phyloP scores from a whole-genome alignment of 2,888 invertebrate genomes.

The Apodemia duryi region DNA sequence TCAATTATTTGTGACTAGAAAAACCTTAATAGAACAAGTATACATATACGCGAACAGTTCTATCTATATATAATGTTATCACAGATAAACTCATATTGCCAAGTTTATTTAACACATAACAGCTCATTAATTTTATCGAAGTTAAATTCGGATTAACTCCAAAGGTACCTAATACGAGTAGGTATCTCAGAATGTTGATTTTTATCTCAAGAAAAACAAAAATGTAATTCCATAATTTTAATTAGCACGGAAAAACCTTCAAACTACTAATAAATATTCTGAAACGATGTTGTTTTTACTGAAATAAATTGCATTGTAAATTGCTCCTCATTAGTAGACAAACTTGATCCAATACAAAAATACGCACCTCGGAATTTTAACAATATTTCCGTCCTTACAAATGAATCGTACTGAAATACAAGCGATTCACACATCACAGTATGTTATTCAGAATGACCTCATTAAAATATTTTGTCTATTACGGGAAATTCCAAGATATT shows the following conservation, averaged over 20 bases:
- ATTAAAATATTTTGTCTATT: constrained; percentile 70
- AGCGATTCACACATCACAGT: constrained; percentile 54
- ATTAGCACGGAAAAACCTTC: not conserved
- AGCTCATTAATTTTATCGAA: not conserved
- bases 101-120: not conserved
- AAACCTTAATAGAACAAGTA: no score
- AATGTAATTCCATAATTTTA: not conserved
- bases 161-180: not conserved
- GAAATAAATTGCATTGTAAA: constrained; percentile 14
- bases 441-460: constrained; percentile 54
- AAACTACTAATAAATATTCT: constrained; percentile 2
- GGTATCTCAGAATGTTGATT: not conserved
- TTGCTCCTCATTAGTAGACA: constrained; percentile 11
- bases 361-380: constrained; percentile 52
- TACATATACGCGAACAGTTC: no score
- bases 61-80: no score
- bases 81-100: not conserved
- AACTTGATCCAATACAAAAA: constrained; percentile 6
- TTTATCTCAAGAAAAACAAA: not conserved
- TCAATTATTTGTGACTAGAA: constrained; percentile 27
- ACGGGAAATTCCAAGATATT: constrained; percentile 51
- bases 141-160: not conserved
- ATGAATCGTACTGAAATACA: constrained; percentile 35
- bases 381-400: constrained; percentile 54
- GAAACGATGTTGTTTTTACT: constrained; percentile 7